These are phyloP conservation scores for Laupala kohalensis DNA, from an alignment of 1,140 invertebrate species.

Conservation along the genomic window DNA sequence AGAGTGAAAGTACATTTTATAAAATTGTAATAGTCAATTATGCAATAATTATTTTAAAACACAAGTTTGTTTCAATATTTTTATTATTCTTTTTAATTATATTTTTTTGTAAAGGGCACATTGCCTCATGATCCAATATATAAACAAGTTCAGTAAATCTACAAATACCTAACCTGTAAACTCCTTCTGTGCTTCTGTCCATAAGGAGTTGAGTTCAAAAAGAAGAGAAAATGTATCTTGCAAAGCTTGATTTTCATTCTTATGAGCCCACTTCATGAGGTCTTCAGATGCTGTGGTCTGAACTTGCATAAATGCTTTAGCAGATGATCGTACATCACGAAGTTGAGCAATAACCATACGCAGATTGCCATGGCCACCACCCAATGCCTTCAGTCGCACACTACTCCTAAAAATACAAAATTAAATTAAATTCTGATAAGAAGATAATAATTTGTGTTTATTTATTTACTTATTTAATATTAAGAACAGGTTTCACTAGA, in stretches of 20 bases:
- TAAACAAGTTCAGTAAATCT: too few species aligned
- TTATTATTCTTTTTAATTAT: too few species aligned
- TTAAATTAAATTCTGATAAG: too few species aligned
- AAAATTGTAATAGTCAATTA: too few species aligned
- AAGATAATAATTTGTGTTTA: too few species aligned
- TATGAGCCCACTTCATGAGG: slow-evolving; percentile 35
- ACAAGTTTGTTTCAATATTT: too few species aligned
- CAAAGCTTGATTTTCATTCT: slow-evolving; percentile 36
- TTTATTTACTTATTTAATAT: too few species aligned
- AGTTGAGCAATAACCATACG: slow-evolving; percentile 40
- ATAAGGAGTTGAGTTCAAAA: slow-evolving; percentile 33
- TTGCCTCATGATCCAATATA: too few species aligned
- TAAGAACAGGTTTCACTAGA: too few species aligned
- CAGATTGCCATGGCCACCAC: slow-evolving; percentile 34
- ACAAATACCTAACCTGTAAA: slow-evolving; percentile 26
- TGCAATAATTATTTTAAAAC: neutral
- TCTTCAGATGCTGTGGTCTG: slow-evolving; percentile 36
- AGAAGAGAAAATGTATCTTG: slow-evolving; percentile 36
- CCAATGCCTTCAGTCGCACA: slow-evolving; percentile 34
- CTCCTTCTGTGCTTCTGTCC: slow-evolving; percentile 38
- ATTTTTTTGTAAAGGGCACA: too few species aligned
- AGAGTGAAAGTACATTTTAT: too few species aligned
- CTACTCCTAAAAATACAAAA: slow-evolving; percentile 30
- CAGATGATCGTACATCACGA: slow-evolving; percentile 31
- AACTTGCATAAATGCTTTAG: slow-evolving; percentile 33